Conservation (phyloP, 2,888 invertebrate species). For the Cheilosia urbana region DNA sequence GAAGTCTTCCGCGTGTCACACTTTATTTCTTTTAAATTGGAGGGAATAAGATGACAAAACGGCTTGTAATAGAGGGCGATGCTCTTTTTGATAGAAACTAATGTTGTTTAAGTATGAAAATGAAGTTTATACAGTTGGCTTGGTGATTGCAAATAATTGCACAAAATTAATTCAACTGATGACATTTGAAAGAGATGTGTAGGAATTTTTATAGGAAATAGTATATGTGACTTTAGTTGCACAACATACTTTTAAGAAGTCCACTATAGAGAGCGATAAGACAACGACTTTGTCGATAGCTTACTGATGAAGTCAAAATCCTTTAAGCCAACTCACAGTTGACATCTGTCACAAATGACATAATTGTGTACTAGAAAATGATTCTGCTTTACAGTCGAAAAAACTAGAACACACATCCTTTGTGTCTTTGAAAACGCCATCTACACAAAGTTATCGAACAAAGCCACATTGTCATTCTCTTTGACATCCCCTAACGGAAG, state of each 20-base stretch:
- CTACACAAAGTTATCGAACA: neutral
- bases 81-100: neutral
- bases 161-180: too few species aligned
- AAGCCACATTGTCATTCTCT: constrained; percentile 7
- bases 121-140: too few species aligned
- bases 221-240: too few species aligned
- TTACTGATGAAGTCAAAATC: too few species aligned
- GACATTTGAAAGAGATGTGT: too few species aligned
- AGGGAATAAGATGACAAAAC: neutral
- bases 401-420: constrained; percentile 13
- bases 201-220: too few species aligned
- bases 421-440: neutral
- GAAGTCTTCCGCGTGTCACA: constrained; percentile 3
- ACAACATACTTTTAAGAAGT: too few species aligned
- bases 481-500: constrained; percentile 38
- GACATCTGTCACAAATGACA: neutral
- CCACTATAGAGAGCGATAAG: too few species aligned
- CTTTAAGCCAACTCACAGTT: neutral
- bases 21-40: constrained; percentile 16
- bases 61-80: neutral
- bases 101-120: neutral
- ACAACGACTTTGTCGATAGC: too few species aligned
- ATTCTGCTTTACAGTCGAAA: constrained; percentile 7
- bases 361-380: neutral
- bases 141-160: too few species aligned